Conservation (phyloP, 2,113 vertebrate species). For the Leptobrachium ailaonicum region DNA sequence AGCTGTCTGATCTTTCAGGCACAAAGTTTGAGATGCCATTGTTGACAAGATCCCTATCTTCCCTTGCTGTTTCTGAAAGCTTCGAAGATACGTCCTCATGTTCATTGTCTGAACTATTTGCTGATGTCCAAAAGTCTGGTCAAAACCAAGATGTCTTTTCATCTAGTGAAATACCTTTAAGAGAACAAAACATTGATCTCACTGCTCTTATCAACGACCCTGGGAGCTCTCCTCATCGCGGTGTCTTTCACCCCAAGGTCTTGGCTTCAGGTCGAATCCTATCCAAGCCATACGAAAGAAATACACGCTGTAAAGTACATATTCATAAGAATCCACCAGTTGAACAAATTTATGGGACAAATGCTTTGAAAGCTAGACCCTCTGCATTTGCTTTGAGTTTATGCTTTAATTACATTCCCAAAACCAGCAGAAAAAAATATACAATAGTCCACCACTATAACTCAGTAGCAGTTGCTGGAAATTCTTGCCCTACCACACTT, state of each 20-base stretch:
- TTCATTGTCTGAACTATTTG: constrained; percentile 73
- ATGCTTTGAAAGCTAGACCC: constrained; percentile 74
- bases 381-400: constrained; percentile 88
- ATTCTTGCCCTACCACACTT: constrained; percentile 68
- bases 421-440: constrained; percentile 55
- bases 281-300: constrained; percentile 54
- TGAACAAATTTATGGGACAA: constrained; percentile 61
- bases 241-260: constrained; percentile 53
- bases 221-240: constrained; percentile 43
- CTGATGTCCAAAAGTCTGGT: constrained; percentile 60
- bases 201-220: constrained; percentile 75
- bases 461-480: constrained; percentile 68
- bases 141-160: constrained; percentile 39
- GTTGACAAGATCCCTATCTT: constrained; percentile 73
- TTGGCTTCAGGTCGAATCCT: constrained; percentile 57
- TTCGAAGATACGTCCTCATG: constrained; percentile 65
- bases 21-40: constrained; percentile 57
- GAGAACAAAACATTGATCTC: constrained; percentile 74
- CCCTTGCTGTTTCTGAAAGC: constrained; percentile 63
- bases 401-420: constrained; percentile 71
- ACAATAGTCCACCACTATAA: constrained; percentile 66
- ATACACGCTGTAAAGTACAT: constrained; percentile 55
- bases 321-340: constrained; percentile 56
- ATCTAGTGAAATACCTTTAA: constrained; percentile 51
- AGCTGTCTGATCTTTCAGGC: constrained; percentile 62